These are phyloP conservation scores for Pelosia muscerda DNA, from an alignment of 2,888 invertebrate species.

Conservation along the genomic window DNA sequence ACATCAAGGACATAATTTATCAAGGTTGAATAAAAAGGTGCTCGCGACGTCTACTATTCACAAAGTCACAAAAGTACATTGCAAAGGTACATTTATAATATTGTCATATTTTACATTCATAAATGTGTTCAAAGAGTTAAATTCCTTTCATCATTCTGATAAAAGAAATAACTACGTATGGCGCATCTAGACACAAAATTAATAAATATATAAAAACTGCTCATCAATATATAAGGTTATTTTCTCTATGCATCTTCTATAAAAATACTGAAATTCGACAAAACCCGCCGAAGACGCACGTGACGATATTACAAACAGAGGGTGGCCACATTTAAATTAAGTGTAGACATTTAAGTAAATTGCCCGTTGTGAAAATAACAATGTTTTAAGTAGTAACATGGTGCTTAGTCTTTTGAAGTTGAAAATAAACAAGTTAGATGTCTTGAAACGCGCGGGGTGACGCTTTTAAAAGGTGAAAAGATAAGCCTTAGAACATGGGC, in stretches of 20 bases:
- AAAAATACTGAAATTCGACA: neutral
- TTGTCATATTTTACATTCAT: too few species aligned
- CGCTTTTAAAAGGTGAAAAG: neutral
- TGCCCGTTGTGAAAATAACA: conserved; percentile 23
- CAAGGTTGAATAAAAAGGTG: too few species aligned
- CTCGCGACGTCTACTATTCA: too few species aligned
- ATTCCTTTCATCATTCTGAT: too few species aligned
- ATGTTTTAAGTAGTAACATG: conserved; percentile 37
- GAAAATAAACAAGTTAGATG: conserved; percentile 37
- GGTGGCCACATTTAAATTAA: conserved; percentile 19
- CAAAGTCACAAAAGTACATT: too few species aligned
- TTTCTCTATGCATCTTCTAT: neutral
- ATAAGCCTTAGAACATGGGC: neutral
- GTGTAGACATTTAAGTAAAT: conserved; percentile 23
- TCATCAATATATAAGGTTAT: neutral
- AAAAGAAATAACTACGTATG: too few species aligned
- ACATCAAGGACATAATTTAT: too few species aligned
- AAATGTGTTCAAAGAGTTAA: too few species aligned
- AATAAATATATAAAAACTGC: too few species aligned
- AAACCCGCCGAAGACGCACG: conserved; percentile 8
- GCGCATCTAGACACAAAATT: too few species aligned
- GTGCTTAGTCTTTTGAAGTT: conserved; percentile 52
- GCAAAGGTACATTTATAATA: too few species aligned
- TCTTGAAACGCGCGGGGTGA: conserved; percentile 16
- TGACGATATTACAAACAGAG: conserved; percentile 11